Evolutionary conservation across 2,113 vertebrate genomes (phyloP).

Genomic region (Ariopsis seemanni): DNA sequence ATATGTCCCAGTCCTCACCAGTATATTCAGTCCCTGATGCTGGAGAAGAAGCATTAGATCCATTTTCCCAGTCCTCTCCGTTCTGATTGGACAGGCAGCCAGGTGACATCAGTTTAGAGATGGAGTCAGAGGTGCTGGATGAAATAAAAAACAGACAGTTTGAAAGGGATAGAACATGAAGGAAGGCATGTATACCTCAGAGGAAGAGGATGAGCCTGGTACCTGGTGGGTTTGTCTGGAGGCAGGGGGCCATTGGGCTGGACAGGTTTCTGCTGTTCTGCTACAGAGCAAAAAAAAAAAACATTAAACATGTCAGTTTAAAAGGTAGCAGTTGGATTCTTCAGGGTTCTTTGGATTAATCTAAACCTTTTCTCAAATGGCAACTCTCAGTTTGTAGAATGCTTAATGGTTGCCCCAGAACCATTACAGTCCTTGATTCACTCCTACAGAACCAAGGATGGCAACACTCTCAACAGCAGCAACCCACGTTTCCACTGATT

Average conservation of each 20-base stretch:
- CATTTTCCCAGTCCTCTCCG: conserved; percentile 81
- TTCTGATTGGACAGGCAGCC: conserved; percentile 70
- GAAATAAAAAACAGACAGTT: neutral
- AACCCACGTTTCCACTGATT: neutral
- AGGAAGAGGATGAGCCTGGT: neutral
- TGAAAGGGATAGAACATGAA: neutral
- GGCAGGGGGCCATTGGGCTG: neutral
- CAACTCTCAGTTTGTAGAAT: neutral
- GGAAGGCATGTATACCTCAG: neutral
- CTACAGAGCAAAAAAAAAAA: neutral
- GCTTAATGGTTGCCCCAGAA: neutral
- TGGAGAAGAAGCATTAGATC: conserved; percentile 79
- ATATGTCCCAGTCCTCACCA: conserved; percentile 62
- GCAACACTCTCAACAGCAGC: neutral
- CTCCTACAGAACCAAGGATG: neutral
- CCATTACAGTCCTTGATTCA: neutral
- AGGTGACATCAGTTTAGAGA: conserved; percentile 76
- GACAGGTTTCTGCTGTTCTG: conserved; percentile 21
- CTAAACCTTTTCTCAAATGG: neutral
- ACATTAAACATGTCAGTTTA: neutral
- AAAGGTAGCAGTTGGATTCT: neutral
- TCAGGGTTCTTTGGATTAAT: neutral
- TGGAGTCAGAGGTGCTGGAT: conserved; percentile 70
- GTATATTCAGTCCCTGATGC: conserved; percentile 84
- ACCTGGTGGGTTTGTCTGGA: conserved; percentile 37